These are phyloP conservation scores for Drosophila quadrilineata DNA, from an alignment of 1,140 invertebrate species.

Conservation along the genomic window DNA sequence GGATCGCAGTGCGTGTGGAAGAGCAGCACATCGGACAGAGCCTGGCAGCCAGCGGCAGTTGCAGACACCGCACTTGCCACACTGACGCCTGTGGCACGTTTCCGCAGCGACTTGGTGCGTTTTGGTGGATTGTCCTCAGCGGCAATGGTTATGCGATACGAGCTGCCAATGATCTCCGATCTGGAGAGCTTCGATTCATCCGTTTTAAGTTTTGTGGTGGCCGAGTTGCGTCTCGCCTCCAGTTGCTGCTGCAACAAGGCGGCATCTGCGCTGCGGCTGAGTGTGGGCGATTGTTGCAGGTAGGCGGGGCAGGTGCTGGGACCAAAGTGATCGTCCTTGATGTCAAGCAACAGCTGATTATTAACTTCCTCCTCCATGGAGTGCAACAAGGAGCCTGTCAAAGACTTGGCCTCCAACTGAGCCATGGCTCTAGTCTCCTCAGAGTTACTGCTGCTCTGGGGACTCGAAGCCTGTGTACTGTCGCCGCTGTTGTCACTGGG, in stretches of 20 bases:
- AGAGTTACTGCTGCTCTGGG: conserved; percentile 55
- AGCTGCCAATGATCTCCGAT: conserved; percentile 66
- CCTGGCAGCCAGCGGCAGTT: conserved; percentile 63
- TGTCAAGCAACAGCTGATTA: conserved; percentile 59
- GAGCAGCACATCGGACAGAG: conserved; percentile 86
- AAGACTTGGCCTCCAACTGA: conserved; percentile 10
- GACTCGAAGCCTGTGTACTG: conserved; percentile 60
- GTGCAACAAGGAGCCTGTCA: conserved; percentile 3
- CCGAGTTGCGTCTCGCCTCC: not conserved
- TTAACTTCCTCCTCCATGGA: conserved; percentile 19
- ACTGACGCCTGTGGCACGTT: conserved; percentile 4
- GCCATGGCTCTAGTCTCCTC: conserved; percentile 37
- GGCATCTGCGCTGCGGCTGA: conserved; percentile 73
- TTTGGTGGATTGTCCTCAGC: conserved; percentile 66
- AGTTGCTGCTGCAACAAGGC: conserved; percentile 37
- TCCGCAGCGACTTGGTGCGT: conserved; percentile 68
- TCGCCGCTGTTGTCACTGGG: conserved; percentile 18
- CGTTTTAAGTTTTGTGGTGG: not conserved
- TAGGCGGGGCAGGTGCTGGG: conserved; percentile 63
- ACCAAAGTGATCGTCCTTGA: conserved; percentile 81
- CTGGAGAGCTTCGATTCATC: conserved; percentile 40
- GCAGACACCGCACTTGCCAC: not conserved
- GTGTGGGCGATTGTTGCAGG: conserved; percentile 43
- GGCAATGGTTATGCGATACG: conserved; percentile 52
- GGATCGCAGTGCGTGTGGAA: conserved; percentile 89